phyloP scores from a whole-genome alignment of 2,113 vertebrate species.

The Mesoclemmys tuberculata region DNA sequence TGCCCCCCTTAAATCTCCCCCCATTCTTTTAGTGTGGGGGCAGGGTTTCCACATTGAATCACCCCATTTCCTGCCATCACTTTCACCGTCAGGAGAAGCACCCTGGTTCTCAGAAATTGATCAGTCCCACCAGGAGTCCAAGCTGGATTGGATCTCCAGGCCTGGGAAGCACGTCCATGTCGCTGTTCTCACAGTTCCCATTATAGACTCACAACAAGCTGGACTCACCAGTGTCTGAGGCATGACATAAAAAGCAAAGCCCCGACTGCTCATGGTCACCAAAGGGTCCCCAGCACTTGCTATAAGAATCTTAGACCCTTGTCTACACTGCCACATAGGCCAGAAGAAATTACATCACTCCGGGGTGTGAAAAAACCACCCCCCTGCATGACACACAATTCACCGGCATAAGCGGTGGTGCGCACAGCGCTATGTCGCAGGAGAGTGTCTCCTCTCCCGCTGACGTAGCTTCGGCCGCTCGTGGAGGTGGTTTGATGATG shows the following conservation, averaged over 20 bases:
- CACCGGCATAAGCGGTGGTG: too few species aligned
- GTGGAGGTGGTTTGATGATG: too few species aligned
- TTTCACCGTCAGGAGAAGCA: background rate
- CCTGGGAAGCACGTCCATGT: background rate
- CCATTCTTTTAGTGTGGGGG: background rate
- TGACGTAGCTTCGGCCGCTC: too few species aligned
- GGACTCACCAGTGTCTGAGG: accelerated
- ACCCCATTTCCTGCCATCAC: accelerated
- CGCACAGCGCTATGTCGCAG: too few species aligned
- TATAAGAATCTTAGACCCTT: background rate
- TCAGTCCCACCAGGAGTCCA: background rate
- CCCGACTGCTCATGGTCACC: background rate
- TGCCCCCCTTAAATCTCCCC: background rate
- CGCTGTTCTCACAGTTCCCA: background rate
- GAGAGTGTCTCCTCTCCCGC: too few species aligned
- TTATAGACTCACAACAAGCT: too few species aligned
- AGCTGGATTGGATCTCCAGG: background rate
- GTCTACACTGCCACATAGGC: accelerated
- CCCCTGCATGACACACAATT: too few species aligned
- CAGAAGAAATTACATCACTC: too few species aligned
- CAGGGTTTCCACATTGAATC: background rate
- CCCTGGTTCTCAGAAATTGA: background rate
- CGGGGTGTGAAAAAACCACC: too few species aligned
- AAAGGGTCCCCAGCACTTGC: background rate
- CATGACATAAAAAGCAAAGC: background rate